Evolutionary conservation across 1,140 invertebrate species (phyloP).

Genomic region (Sinella curviseta): DNA sequence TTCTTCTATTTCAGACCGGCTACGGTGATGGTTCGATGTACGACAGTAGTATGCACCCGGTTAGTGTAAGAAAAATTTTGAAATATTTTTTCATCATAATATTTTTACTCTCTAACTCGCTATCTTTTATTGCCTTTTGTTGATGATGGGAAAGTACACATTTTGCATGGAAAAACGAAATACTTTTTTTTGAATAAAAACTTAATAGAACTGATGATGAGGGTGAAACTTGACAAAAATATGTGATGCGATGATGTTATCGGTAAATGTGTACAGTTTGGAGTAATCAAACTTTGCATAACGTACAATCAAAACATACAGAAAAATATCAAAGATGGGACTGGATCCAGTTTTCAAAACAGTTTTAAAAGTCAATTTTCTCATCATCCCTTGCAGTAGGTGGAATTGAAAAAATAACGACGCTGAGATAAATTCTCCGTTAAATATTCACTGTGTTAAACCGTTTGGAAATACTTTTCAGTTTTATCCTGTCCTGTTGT

Average conservation of each 20-base stretch:
- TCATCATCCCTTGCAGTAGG: no score
- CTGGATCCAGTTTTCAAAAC: no score
- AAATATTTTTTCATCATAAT: not conserved
- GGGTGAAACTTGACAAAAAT: conserved; percentile 8
- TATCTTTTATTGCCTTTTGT: not conserved
- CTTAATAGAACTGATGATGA: not conserved
- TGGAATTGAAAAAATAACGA: no score
- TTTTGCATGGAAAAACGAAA: not conserved
- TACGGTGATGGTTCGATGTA: conserved; percentile 49
- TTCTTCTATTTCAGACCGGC: conserved; percentile 40
- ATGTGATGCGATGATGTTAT: not conserved
- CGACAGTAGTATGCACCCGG: conserved; percentile 48
- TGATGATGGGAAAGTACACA: not conserved
- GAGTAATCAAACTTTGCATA: no score
- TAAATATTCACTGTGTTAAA: not conserved
- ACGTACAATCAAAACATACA: no score
- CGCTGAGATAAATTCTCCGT: not conserved
- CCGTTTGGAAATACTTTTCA: not conserved
- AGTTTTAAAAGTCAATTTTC: no score
- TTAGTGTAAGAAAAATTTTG: conserved; percentile 43
- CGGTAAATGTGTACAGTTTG: no score
- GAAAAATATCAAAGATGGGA: no score
- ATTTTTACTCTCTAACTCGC: not conserved
- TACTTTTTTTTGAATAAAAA: not conserved
- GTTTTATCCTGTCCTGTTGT: not conserved